phyloP scores from a whole-genome alignment of 2,113 vertebrate genomes.

The Telmatochromis brachygnathus region DNA sequence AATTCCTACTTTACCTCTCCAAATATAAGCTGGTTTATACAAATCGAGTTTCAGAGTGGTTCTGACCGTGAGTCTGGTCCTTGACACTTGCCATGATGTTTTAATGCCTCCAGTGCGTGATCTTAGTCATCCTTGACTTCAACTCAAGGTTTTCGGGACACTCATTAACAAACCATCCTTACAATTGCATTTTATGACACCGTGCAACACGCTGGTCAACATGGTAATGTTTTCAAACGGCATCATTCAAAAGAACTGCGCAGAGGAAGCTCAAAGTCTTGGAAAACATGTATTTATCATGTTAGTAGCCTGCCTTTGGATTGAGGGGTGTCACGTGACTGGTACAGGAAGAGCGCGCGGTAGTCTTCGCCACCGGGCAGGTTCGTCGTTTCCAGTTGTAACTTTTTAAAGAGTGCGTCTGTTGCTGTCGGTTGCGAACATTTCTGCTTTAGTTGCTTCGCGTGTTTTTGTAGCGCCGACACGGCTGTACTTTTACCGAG shows the following conservation, averaged over 20 bases:
- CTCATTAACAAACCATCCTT: background rate
- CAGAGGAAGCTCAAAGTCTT: background rate
- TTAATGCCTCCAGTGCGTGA: background rate
- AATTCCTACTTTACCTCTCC: background rate
- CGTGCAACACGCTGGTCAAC: background rate
- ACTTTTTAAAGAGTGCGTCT: background rate
- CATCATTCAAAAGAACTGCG: background rate
- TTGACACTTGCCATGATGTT: background rate
- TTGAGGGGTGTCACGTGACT: slow-evolving; percentile 43
- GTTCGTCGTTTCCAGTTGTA: slow-evolving; percentile 9
- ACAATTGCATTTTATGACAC: background rate
- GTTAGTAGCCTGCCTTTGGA: background rate
- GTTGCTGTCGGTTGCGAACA: no score
- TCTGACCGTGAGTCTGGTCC: background rate
- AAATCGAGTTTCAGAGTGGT: background rate
- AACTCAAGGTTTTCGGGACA: background rate
- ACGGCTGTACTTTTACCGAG: accelerated
- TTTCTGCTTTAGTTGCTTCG: no score
- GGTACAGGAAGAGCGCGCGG: slow-evolving; percentile 31
- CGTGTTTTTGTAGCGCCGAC: background rate
- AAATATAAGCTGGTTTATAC: background rate
- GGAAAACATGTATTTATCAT: background rate
- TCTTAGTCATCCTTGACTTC: background rate
- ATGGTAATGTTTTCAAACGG: background rate
- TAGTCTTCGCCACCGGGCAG: background rate